phyloP scores from a whole-genome alignment of 30 jellyfish, hydroid and myxozoan species.

The Cassiopea xamachana region DNA sequence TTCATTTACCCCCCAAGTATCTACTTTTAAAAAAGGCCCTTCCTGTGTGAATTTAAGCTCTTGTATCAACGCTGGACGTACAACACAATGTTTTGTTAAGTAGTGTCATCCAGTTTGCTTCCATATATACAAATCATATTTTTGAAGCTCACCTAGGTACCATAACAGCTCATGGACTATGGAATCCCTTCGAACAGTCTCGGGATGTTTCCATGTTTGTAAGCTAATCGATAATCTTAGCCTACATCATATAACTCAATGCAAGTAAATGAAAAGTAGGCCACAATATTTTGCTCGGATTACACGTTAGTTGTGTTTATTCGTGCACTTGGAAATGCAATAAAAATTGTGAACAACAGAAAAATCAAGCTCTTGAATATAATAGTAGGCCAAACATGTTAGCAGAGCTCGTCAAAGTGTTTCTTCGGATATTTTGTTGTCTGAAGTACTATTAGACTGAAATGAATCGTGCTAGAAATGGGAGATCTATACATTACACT shows the following conservation, averaged over 20 bases:
- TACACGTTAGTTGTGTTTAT: conserved; percentile 61
- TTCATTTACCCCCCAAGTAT: too few species aligned
- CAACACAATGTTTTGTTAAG: too few species aligned
- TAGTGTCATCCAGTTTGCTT: too few species aligned
- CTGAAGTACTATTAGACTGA: not conserved
- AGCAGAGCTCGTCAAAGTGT: not conserved
- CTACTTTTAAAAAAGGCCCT: too few species aligned
- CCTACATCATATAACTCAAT: not conserved
- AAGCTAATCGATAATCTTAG: conserved; percentile 5
- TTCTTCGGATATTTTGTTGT: not conserved
- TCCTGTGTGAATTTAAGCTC: too few species aligned
- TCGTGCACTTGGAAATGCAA: conserved; percentile 35
- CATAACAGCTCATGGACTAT: not conserved
- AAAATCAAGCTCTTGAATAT: not conserved
- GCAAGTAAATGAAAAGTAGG: conserved; percentile 26
- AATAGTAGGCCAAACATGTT: not conserved
- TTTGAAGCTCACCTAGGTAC: not conserved
- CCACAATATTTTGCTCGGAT: conserved; percentile 64
- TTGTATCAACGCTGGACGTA: too few species aligned
- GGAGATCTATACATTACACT: not conserved
- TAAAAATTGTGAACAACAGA: conserved; percentile 11
- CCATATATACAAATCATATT: too few species aligned
- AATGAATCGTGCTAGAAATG: not conserved
- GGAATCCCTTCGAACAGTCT: not conserved
- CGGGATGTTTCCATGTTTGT: conserved; percentile 24